A percentile compares a stretch with the other conserved stretches of the same genome.
Conservation (phyloP, 2,888 invertebrate species). For the Parthenolecanium corni region DNA sequence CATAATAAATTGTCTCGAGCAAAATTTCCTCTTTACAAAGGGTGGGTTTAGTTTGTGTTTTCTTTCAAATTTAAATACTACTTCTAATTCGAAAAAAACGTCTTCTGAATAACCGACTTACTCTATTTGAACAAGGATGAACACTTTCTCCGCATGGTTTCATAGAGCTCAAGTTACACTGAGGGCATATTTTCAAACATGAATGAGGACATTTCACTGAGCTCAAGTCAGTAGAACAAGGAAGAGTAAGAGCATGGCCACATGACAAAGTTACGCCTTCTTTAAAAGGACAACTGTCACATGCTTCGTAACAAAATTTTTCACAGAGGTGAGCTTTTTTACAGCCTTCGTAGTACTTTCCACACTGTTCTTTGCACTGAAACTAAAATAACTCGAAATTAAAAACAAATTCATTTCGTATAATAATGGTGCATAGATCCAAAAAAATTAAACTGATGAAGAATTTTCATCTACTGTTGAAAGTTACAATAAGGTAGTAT, state of each 20-base stretch:
- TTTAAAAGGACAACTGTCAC: constrained; percentile 42
- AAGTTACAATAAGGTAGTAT: too few species aligned
- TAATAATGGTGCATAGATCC: too few species aligned
- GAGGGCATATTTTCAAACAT: constrained; percentile 38
- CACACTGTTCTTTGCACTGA: constrained; percentile 42
- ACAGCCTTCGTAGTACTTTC: constrained; percentile 42
- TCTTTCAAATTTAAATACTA: too few species aligned
- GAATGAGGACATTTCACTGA: constrained; percentile 40
- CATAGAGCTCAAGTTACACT: constrained; percentile 41
- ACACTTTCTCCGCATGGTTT: neutral
- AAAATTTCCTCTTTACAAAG: too few species aligned
- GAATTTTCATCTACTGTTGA: too few species aligned
- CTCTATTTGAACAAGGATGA: neutral
- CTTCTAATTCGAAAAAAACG: too few species aligned
- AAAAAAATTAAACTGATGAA: too few species aligned
- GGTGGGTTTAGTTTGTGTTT: too few species aligned
- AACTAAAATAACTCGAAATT: too few species aligned
- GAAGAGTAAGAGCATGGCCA: constrained; percentile 40
- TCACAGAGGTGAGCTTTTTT: constrained; percentile 42
- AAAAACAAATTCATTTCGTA: too few species aligned
- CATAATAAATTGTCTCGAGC: too few species aligned
- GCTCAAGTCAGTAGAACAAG: constrained; percentile 42
- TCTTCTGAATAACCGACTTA: too few species aligned
- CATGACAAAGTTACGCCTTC: constrained; percentile 44
- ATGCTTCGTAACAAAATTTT: constrained; percentile 45